Percentiles rank a stretch among this genome's conserved stretches.
Conservation (phyloP, 2,113 vertebrate species). For the Mobula birostris region DNA sequence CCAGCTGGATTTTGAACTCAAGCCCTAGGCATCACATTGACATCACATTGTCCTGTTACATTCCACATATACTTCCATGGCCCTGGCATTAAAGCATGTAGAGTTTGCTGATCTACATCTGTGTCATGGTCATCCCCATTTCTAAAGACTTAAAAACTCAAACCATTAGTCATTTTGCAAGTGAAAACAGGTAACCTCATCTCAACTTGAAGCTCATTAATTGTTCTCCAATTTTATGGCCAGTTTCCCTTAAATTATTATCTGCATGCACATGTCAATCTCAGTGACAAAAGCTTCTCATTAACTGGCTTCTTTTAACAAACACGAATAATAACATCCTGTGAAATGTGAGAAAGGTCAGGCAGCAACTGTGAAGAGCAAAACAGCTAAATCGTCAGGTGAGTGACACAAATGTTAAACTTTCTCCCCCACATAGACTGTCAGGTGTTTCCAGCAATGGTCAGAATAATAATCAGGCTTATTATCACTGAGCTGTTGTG, state of each 20-base stretch:
- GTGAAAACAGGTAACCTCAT: not conserved
- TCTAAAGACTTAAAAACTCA: not conserved
- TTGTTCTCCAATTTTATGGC: not conserved
- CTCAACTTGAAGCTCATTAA: conserved; percentile 25
- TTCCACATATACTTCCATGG: not conserved
- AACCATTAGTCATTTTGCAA: not conserved
- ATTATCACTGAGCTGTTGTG: too few relatives aligned
- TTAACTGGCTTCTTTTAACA: not conserved
- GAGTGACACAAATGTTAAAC: too few relatives aligned
- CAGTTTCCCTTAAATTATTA: not conserved
- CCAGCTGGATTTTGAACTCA: not conserved
- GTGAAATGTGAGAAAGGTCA: too few relatives aligned
- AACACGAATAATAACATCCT: not conserved
- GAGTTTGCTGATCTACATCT: not conserved
- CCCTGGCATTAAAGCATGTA: not conserved
- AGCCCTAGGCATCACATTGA: not conserved
- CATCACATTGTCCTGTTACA: not conserved
- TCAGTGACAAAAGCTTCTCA: not conserved
- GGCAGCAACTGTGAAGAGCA: too few relatives aligned
- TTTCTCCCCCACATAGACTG: too few relatives aligned
- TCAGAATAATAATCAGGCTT: too few relatives aligned
- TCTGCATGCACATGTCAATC: not conserved
- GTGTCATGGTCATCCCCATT: not conserved
- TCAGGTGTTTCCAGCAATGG: too few relatives aligned
- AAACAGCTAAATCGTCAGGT: too few relatives aligned